Conservation (phyloP, 2,888 invertebrate species). For the Calameuta pallipes region DNA sequence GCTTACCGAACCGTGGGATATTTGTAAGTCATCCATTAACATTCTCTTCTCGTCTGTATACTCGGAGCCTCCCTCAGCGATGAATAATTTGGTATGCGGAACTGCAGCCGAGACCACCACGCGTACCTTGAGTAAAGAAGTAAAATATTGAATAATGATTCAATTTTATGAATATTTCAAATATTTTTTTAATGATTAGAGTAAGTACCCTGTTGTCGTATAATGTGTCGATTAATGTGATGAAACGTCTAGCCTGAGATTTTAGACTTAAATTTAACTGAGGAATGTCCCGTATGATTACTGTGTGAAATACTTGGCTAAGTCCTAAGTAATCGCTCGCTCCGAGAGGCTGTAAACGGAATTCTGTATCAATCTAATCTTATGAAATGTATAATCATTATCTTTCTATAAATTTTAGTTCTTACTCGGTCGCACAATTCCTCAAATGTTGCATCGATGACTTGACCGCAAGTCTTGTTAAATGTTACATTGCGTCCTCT, state of each 20-base stretch:
- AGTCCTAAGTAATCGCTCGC: conserved; percentile 95
- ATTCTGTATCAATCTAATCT: background rate
- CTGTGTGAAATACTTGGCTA: conserved; percentile 93
- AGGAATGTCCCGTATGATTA: conserved; percentile 91
- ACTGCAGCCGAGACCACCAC: conserved; percentile 88
- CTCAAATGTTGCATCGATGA: conserved; percentile 88
- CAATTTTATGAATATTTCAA: conserved; percentile 1
- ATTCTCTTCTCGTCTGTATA: conserved; percentile 83
- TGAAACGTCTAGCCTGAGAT: conserved; percentile 93
- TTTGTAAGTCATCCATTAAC: conserved; percentile 95
- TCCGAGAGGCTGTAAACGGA: conserved; percentile 80
- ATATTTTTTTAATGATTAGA: background rate
- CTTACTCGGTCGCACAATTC: conserved; percentile 91
- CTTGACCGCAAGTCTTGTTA: conserved; percentile 89
- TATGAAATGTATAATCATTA: background rate
- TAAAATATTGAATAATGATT: conserved; percentile 11
- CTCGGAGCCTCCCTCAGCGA: conserved; percentile 67
- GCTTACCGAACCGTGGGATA: conserved; percentile 79
- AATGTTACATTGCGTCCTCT: conserved; percentile 91
- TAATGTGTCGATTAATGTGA: conserved; percentile 95
- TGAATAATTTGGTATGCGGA: conserved; percentile 81
- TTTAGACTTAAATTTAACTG: conserved; percentile 81
- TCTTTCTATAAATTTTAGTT: background rate
- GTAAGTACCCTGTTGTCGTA: conserved; percentile 90
- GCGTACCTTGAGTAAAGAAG: conserved; percentile 68